Evolutionary conservation across 2,113 vertebrate genomes (phyloP).

Genomic region (Eonycteris spelaea): DNA sequence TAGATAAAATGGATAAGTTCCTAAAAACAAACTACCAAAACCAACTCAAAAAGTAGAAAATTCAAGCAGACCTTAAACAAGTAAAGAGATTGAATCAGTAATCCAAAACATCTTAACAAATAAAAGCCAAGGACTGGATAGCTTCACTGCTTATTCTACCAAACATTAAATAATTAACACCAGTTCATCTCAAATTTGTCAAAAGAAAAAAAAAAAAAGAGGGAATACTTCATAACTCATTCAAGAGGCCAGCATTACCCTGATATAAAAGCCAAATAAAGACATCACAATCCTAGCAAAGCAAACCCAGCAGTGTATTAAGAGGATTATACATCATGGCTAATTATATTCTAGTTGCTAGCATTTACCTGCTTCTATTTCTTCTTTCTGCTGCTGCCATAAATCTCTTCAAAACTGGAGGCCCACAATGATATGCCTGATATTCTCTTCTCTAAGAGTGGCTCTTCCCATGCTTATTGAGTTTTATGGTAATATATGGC

Average conservation of each 20-base stretch:
- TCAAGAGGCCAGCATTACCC: background rate
- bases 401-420: background rate
- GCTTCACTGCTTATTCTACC: background rate
- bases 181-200: background rate
- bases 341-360: background rate
- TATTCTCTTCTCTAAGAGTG: background rate
- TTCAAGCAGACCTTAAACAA: background rate
- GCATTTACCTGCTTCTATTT: background rate
- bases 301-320: background rate
- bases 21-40: background rate
- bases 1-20: background rate
- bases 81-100: background rate
- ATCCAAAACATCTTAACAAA: background rate
- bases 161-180: constrained; percentile 14
- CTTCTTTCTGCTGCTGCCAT: background rate
- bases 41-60: background rate
- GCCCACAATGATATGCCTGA: background rate
- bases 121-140: background rate
- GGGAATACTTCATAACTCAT: background rate
- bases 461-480: background rate
- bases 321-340: background rate
- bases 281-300: background rate
- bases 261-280: background rate
- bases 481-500: background rate
- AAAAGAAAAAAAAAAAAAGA: background rate